A percentile compares a stretch with the other conserved stretches of the same genome.
Conservation (phyloP, 2,797 vertebrate genomes). For the Menidia menidia region DNA sequence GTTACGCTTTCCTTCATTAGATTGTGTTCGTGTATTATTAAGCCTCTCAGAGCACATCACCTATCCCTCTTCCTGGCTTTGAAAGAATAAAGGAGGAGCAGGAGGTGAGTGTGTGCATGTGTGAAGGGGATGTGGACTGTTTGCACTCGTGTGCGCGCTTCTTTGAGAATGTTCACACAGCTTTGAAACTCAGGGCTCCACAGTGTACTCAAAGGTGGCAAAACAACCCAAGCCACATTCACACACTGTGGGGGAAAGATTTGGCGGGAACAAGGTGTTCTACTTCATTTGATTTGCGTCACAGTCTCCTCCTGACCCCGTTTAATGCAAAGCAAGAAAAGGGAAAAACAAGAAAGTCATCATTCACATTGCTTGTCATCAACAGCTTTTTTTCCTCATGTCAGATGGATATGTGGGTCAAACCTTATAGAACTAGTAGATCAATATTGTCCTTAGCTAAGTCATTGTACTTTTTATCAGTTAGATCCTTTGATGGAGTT, state of each 20-base stretch:
- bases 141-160: constrained; percentile 12
- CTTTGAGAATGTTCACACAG: constrained; percentile 51
- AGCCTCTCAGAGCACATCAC: constrained; percentile 16
- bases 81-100: neutral
- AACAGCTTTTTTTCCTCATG: constrained; percentile 15
- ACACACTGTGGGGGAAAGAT: neutral
- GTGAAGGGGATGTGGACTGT: constrained; percentile 4
- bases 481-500: constrained; percentile 35
- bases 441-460: constrained; percentile 36
- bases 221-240: constrained; percentile 13
- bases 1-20: constrained; percentile 46
- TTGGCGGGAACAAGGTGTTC: constrained; percentile 9
- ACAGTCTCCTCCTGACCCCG: neutral
- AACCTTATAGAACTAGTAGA: constrained; percentile 9
- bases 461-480: constrained; percentile 35
- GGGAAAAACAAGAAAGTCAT: neutral
- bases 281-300: neutral
- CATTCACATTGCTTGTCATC: constrained; percentile 12
- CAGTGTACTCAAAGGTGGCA: constrained; percentile 55
- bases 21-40: constrained; percentile 45
- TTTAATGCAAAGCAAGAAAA: constrained; percentile 3
- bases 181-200: constrained; percentile 46
- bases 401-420: constrained; percentile 12
- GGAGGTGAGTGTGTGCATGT: neutral
- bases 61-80: constrained; percentile 45